A percentile compares a stretch with the other conserved stretches of the same genome.
Conservation (phyloP, 1,140 invertebrate genomes). For the Orchestia grillus region DNA sequence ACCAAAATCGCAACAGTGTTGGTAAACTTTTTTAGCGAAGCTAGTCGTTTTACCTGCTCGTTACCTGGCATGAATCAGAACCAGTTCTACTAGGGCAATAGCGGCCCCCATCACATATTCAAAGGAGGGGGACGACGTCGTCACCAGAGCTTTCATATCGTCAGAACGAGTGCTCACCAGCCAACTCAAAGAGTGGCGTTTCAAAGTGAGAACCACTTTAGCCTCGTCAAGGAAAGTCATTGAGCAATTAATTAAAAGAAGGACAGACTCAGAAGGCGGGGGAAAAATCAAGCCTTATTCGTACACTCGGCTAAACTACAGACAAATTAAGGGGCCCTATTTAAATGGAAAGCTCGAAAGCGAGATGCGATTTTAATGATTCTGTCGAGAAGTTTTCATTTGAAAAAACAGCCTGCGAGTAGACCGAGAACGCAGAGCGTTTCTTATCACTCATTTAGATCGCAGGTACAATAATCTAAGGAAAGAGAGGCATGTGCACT, state of each 20-base stretch:
- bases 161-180: not conserved
- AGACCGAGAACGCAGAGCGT: not conserved
- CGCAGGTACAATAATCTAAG: not conserved
- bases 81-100: not conserved
- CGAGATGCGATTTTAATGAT: constrained; percentile 17
- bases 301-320: not conserved
- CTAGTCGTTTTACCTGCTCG: not conserved
- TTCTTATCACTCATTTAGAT: not conserved
- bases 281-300: not conserved
- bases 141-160: not conserved
- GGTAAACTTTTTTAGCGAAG: not conserved
- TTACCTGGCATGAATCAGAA: not conserved
- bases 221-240: not conserved
- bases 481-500: not conserved
- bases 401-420: not conserved
- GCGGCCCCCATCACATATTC: not conserved
- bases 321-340: constrained; percentile 10
- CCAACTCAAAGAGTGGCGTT: not conserved
- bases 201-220: not conserved
- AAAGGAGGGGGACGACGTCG: not conserved
- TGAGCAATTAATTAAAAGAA: constrained; percentile 13
- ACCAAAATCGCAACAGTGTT: too few relatives aligned
- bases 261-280: not conserved
- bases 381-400: constrained; percentile 27
- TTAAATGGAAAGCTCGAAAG: constrained; percentile 24